Base-by-base conservation (phyloP, 1,140 invertebrate species). In the Drosophila punjabiensis region DNA sequence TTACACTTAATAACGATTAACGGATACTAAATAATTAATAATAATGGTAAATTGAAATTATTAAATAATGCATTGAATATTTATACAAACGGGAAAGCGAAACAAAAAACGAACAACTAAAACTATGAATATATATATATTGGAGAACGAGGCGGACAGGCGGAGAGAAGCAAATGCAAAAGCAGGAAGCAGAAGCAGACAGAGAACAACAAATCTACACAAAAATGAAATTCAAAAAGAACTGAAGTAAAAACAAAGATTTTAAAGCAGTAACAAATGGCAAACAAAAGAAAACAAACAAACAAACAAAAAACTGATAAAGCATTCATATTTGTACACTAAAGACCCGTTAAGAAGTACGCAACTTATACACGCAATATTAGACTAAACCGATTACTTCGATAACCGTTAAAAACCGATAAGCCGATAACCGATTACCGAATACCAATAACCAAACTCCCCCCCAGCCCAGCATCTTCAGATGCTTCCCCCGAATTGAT, bases 221-320 rank as follows among this genome's bases (percentile, higher is more conserved):
- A 81, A 76, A 76, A 85, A 64, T 61, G 80, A 75, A 90, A 91
- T 82, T 88, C 84, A 89, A 91, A 91, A 91, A 90, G 86, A 90
- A 89, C 85, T 89, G 85, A 89, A 89, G 85, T 89, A 89, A 89
- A 89, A 89, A 89, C 85, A 89, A 89, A 89, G 86, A 90, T 86
- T 89, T 90, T 89, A 80, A 80, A 78, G 79, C 86, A 90, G 79
- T 70, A 85, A 89, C 86, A 89, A 88, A 73, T 71, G 76, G 63
- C 76, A 82, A 85, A 86, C 67, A 71, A 64, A 68, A 59, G 41
- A 80, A 66, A 80, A 68, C 55, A 47, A 60, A 67, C 16, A 48
- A 60, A 50, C 24, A 52, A 53, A 47, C 43, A 37, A 62, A 35
- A 65, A 52, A 52, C 37, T 69, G 64, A 69, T 70, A 76, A 80